phyloP scores from a whole-genome alignment of 2,113 vertebrate genomes.

The Gnathonemus longibarbis region DNA sequence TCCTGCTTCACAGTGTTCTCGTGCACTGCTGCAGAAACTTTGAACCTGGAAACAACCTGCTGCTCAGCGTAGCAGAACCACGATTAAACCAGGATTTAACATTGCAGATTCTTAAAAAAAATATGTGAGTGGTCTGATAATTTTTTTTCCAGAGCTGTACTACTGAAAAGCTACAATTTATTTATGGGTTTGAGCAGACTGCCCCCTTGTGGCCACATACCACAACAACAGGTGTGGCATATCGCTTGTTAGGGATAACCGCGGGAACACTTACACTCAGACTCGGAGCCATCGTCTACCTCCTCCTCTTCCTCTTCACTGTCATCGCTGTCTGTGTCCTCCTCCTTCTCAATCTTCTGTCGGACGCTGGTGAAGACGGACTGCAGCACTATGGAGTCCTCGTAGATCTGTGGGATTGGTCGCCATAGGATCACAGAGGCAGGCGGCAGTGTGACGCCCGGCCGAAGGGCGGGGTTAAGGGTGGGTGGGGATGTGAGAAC shows the following conservation, averaged over 20 bases:
- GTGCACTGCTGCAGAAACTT: too few species aligned
- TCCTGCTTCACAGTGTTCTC: too few species aligned
- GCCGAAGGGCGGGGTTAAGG: background rate
- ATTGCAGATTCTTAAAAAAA: too few species aligned
- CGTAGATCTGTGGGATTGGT: constrained; percentile 68
- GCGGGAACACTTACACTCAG: constrained; percentile 58
- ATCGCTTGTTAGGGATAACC: background rate
- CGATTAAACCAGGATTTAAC: too few species aligned
- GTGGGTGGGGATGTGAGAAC: background rate
- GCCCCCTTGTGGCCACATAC: background rate
- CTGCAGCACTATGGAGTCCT: constrained; percentile 88
- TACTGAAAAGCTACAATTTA: background rate
- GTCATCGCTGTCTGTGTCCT: constrained; percentile 84
- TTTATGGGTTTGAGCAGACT: background rate
- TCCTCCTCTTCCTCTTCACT: constrained; percentile 82
- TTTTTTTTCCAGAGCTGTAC: background rate
- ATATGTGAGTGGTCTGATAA: too few species aligned
- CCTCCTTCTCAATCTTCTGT: constrained; percentile 87
- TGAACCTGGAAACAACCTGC: too few species aligned
- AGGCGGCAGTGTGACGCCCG: background rate
- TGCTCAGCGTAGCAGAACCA: too few species aligned
- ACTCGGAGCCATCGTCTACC: constrained; percentile 79
- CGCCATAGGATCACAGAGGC: background rate
- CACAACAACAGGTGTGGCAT: background rate
- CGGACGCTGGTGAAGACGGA: constrained; percentile 85